Percentiles rank a stretch among this genome's conserved stretches.
These are phyloP conservation scores for Pangasius mekongensis DNA, from an alignment of 2,797 vertebrate species.

Conservation along the genomic window DNA sequence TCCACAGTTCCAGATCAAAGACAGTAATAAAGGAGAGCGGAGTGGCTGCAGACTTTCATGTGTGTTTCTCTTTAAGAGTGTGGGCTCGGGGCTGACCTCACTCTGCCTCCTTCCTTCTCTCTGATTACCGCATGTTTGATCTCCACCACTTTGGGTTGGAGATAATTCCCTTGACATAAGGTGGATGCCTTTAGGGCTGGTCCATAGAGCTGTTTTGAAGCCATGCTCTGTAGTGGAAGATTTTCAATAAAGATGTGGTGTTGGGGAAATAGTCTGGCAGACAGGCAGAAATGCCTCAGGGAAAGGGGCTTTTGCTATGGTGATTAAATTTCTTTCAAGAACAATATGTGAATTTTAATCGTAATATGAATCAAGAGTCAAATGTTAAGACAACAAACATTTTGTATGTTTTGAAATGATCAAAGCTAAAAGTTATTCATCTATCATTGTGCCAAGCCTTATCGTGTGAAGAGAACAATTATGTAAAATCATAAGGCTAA, in stretches of 20 bases:
- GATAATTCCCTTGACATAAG: slow-evolving; percentile 50
- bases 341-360: slow-evolving; percentile 33
- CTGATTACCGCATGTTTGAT: slow-evolving; percentile 49
- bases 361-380: not conserved
- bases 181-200: slow-evolving; percentile 26
- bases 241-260: slow-evolving; percentile 49
- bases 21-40: slow-evolving; percentile 41
- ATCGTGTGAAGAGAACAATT: slow-evolving; percentile 32
- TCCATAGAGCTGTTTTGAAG: slow-evolving; percentile 32
- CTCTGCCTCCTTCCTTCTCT: slow-evolving; percentile 35
- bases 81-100: slow-evolving; percentile 43
- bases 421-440: slow-evolving; percentile 34
- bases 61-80: slow-evolving; percentile 36
- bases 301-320: slow-evolving; percentile 32
- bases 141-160: slow-evolving; percentile 33
- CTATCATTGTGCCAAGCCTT: slow-evolving; percentile 29
- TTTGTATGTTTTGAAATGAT: not conserved
- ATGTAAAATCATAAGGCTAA: slow-evolving; percentile 31
- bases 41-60: slow-evolving; percentile 33
- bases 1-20: slow-evolving; percentile 43
- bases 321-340: slow-evolving; percentile 40
- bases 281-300: slow-evolving; percentile 6
- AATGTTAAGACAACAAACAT: slow-evolving; percentile 2
- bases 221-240: slow-evolving; percentile 31
- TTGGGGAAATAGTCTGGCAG: slow-evolving; percentile 36